phyloP scores from a whole-genome alignment of 2,113 vertebrate genomes.

The Epinephelus lanceolatus region DNA sequence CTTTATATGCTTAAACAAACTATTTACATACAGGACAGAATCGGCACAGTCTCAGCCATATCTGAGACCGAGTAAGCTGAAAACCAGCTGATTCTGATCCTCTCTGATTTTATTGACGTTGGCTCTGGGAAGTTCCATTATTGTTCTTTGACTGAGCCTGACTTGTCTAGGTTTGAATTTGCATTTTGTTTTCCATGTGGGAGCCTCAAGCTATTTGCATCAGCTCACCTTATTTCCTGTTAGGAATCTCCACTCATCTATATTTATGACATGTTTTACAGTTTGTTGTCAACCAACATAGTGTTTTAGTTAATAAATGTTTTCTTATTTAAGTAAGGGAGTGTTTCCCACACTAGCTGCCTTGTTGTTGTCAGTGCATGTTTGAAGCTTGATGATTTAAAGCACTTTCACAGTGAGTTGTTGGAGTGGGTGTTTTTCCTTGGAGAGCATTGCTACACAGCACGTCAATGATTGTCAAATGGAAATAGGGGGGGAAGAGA shows the following conservation, averaged over 20 bases:
- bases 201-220: neutral
- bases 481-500: neutral
- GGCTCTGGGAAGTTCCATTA: neutral
- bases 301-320: neutral
- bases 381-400: conserved; percentile 6
- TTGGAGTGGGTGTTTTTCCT: neutral
- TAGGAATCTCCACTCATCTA: neutral
- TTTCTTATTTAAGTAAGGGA: neutral
- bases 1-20: no score
- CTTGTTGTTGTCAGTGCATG: neutral
- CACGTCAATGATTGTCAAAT: conserved; percentile 39
- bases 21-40: no score
- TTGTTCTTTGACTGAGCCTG: neutral
- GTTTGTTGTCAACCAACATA: neutral
- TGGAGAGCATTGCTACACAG: conserved; percentile 1
- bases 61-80: no score
- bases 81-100: no score
- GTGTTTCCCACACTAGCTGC: neutral
- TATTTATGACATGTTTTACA: neutral
- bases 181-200: conserved; percentile 5
- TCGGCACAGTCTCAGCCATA: no score
- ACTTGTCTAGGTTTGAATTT: conserved; percentile 15
- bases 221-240: neutral
- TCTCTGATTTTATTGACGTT: no score
- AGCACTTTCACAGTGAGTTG: neutral